A percentile compares a stretch with the other conserved stretches of the same genome.
phyloP scores from a whole-genome alignment of 2,113 vertebrate species.

The Sylvia atricapilla region DNA sequence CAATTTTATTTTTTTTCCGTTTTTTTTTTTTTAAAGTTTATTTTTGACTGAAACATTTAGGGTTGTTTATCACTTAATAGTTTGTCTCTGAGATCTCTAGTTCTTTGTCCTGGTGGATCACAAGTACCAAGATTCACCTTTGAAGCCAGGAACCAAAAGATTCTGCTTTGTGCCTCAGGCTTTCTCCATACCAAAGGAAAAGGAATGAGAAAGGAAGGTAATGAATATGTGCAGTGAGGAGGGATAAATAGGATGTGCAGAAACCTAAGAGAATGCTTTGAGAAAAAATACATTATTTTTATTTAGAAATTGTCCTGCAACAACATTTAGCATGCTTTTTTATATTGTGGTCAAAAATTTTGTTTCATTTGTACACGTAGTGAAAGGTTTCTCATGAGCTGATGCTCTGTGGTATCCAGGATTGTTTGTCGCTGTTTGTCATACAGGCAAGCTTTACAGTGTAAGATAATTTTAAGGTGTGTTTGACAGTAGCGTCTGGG shows the following conservation, averaged over 20 bases:
- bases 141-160: not conserved
- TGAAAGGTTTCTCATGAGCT: not conserved
- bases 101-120: not conserved
- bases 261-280: not conserved
- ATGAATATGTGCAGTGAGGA: not conserved
- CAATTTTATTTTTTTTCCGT: not conserved
- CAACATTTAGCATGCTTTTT: not conserved
- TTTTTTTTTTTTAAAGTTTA: not conserved
- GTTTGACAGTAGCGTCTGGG: not conserved
- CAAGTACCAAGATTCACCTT: not conserved
- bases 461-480: not conserved
- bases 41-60: not conserved
- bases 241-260: not conserved
- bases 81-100: not conserved
- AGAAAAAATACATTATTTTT: not conserved
- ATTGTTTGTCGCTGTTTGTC: not conserved
- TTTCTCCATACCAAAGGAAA: not conserved
- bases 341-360: not conserved
- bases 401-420: not conserved
- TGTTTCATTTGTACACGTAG: not conserved
- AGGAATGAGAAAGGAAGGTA: not conserved
- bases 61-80: not conserved
- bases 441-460: not conserved
- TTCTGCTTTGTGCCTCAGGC: not conserved
- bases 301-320: not conserved